Evolutionary conservation across 2,113 vertebrate genomes (phyloP).

Genomic region (Mustelus asterias): DNA sequence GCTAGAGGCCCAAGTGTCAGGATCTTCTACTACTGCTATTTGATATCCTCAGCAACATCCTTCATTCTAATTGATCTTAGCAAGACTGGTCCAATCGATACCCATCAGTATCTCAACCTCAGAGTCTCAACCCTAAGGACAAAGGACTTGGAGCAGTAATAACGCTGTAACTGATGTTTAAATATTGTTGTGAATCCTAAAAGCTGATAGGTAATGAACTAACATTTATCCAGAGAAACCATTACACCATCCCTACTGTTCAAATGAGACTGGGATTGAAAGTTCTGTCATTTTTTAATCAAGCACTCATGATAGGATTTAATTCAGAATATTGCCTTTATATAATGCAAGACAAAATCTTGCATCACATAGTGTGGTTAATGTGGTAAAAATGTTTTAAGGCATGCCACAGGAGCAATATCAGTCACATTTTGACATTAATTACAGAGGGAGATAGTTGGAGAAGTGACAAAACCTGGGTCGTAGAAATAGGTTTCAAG

Average conservation of each 20-base stretch:
- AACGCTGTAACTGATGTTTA: neutral
- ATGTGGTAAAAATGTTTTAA: neutral
- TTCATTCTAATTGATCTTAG: conserved; percentile 1
- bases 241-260: neutral
- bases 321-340: neutral
- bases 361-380: neutral
- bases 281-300: neutral
- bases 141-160: neutral
- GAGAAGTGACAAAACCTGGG: neutral
- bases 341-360: neutral
- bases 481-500: neutral
- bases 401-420: neutral
- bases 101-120: conserved; percentile 1
- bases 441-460: neutral
- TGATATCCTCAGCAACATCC: neutral
- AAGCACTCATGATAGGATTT: neutral
- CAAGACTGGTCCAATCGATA: neutral
- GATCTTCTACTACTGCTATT: neutral
- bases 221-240: neutral
- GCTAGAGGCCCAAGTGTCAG: neutral
- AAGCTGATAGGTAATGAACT: neutral
- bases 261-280: neutral
- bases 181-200: neutral
- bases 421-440: neutral
- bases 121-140: neutral